phyloP scores from a whole-genome alignment of 2,797 vertebrate genomes.

The Percopsis omiscomaycus region DNA sequence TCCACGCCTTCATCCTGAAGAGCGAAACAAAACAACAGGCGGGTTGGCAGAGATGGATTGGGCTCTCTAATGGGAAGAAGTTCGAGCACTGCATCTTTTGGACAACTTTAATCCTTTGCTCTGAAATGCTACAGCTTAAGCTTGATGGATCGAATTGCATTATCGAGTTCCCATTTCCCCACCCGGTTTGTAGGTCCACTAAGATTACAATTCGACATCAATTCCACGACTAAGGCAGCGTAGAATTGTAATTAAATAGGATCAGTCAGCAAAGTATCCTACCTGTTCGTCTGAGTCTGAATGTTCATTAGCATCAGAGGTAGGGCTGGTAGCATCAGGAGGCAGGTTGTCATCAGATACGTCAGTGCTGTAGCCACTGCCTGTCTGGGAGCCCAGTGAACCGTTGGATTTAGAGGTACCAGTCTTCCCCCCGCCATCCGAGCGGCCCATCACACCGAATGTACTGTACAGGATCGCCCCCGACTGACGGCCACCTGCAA shows the following conservation, averaged over 20 bases:
- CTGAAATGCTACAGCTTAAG: no score
- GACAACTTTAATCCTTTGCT: not conserved
- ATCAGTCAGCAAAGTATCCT: not conserved
- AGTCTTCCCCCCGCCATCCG: constrained; percentile 76
- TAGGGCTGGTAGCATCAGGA: constrained; percentile 84
- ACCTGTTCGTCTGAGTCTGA: constrained; percentile 97
- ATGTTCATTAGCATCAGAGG: constrained; percentile 82
- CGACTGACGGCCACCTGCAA: constrained; percentile 90
- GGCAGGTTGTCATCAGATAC: constrained; percentile 94
- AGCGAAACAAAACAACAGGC: not conserved
- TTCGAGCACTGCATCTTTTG: not conserved
- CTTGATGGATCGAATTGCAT: not conserved
- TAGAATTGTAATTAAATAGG: not conserved
- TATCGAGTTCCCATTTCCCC: not conserved
- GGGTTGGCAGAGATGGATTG: not conserved
- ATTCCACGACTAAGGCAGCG: not conserved
- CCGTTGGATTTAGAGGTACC: constrained; percentile 89
- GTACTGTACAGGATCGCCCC: constrained; percentile 91
- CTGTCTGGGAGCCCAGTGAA: constrained; percentile 94
- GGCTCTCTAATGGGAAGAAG: not conserved
- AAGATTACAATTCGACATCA: not conserved
- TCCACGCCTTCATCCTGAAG: constrained; percentile 96
- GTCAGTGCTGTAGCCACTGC: constrained; percentile 97
- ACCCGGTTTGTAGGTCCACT: not conserved
- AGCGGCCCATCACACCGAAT: constrained; percentile 88